Conservation (phyloP, 2,113 vertebrate genomes). For the Myiagra hebetior region DNA sequence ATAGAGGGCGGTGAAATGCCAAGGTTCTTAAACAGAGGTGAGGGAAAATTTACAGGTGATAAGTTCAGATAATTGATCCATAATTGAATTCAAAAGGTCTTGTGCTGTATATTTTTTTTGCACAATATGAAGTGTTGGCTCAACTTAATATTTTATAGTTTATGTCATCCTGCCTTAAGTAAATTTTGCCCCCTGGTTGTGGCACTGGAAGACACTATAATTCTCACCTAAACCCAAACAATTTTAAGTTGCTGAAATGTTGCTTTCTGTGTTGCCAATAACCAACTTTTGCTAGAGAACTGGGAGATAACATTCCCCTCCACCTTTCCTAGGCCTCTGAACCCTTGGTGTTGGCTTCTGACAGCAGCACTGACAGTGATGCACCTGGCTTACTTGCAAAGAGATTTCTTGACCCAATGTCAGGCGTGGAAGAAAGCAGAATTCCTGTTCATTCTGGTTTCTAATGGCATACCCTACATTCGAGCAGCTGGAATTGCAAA, state of each 20-base stretch:
- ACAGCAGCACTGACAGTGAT: not conserved
- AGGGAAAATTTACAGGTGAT: not conserved
- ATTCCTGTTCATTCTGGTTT: not conserved
- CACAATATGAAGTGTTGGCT: not conserved
- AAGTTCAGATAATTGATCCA: not conserved
- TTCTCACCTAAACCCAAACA: fast-evolving
- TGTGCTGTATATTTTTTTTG: not conserved
- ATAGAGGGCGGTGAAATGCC: not conserved
- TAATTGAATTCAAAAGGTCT: not conserved
- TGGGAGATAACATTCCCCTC: not conserved
- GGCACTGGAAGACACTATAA: not conserved
- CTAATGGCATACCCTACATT: not conserved
- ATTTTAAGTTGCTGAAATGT: not conserved
- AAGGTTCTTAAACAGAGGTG: not conserved
- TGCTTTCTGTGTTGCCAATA: not conserved
- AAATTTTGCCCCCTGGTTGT: not conserved
- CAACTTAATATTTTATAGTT: not conserved
- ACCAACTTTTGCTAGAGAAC: not conserved
- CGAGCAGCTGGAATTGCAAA: not conserved
- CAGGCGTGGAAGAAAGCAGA: not conserved
- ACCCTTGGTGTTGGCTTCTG: fast-evolving
- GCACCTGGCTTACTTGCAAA: not conserved
- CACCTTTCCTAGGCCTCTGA: not conserved
- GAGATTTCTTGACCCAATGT: not conserved
- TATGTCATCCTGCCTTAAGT: not conserved